Evolutionary conservation across 1,140 invertebrate genomes (phyloP), one percentile per base, ranked within the genome.

Genomic region (Drosophila sproati): DNA sequence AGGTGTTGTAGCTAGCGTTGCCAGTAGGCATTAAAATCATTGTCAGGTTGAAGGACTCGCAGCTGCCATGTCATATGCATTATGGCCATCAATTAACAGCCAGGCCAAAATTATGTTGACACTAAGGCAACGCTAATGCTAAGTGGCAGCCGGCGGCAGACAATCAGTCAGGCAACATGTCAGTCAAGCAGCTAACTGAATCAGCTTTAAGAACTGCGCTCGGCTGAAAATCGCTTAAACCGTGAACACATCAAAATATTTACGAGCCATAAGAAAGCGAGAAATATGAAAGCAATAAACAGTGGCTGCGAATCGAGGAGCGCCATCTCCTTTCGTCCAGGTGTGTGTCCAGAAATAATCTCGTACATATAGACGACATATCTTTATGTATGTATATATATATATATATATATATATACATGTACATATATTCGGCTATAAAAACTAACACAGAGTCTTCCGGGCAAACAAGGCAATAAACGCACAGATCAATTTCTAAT

Each of bases 201-300:
- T 51, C 39, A 47, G 50, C 57, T 57, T 70, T 39, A 62, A 70
- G 32, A 43, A 73, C 29, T 20, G n/a, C n/a, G 41, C 8, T 55
- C 39, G 8, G 7, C 39, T 41, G 39, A 61, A 76, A 76, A 76
- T 76, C 73, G 72, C 60, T 74, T 71, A 70, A 77, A 69, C 64
- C 68, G 73, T 82, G 59, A 68, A 78, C 78, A 83, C 77, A 89
- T 88, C 66, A 80, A 88, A 88, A 83, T 83, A 89, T 88, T 88
- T 88, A 88, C 73, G 83, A 89, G 77, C 85, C 69, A 89, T 80
- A 83, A 89, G 63, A 77, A 74, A 83, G 82, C 77, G 77, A 75
- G 73, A 88, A 87, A 85, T 83, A 88, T 88, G 77, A 89, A 88
- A 80, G 80, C 83, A 73, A 89, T 87, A 87, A 87, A 87, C 82